Evolutionary conservation across 2,888 invertebrate genomes (phyloP).

Genomic region (Stegophylla sp.): DNA sequence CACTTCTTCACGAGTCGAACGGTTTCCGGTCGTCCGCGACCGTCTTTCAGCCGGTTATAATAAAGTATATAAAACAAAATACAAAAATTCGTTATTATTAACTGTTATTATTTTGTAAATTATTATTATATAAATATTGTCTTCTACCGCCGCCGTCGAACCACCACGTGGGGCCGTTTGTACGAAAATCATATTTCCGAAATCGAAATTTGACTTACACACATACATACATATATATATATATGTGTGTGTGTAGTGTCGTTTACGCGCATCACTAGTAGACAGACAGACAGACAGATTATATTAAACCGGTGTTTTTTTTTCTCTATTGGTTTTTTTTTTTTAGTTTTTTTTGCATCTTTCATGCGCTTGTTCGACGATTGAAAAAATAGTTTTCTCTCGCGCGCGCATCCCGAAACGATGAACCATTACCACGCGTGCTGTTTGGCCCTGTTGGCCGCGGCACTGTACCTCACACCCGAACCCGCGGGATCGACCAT

Average conservation of each 20-base stretch:
- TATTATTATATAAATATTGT: too few relatives aligned
- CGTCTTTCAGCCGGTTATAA: not conserved
- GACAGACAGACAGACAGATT: too few relatives aligned
- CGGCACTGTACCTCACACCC: not conserved
- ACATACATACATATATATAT: too few relatives aligned
- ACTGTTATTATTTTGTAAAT: too few relatives aligned
- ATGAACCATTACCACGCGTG: slow-evolving; percentile 33
- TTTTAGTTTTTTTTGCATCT: not conserved
- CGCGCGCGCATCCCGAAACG: not conserved
- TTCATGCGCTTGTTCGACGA: not conserved
- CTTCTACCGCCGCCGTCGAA: too few relatives aligned
- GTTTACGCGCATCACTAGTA: not conserved
- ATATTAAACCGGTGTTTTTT: not conserved
- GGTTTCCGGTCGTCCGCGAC: slow-evolving; percentile 1
- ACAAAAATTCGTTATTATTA: too few relatives aligned
- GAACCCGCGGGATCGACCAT: slow-evolving; percentile 45
- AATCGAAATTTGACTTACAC: too few relatives aligned
- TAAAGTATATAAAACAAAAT: too few relatives aligned
- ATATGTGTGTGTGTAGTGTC: too few relatives aligned
- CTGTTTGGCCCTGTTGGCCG: slow-evolving; percentile 29
- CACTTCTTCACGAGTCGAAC: slow-evolving; percentile 25
- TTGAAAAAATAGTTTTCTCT: not conserved
- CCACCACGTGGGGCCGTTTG: too few relatives aligned
- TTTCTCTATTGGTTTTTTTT: not conserved
- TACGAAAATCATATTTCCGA: too few relatives aligned